Conservation (phyloP, 2,888 invertebrate species). For the Coenonympha glycerion region DNA sequence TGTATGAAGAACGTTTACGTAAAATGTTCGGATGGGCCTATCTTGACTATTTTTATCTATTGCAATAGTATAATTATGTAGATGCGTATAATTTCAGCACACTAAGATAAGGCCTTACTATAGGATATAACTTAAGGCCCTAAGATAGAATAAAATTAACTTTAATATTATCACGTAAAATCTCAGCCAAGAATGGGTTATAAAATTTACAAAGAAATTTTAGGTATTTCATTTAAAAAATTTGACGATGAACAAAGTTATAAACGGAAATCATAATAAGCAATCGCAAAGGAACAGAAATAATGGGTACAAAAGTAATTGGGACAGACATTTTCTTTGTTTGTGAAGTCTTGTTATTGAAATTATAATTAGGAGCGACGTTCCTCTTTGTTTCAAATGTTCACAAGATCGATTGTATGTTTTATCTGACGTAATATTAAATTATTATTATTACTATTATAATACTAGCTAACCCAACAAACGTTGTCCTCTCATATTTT, state of each 20-base stretch:
- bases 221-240: neutral
- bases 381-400: constrained; percentile 1
- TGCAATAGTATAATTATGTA: too few species aligned
- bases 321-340: constrained; percentile 8
- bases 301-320: constrained; percentile 13
- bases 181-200: too few species aligned
- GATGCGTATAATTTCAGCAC: too few species aligned
- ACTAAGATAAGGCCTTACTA: too few species aligned
- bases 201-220: neutral
- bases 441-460: neutral
- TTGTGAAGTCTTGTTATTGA: constrained; percentile 32
- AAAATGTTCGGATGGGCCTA: too few species aligned
- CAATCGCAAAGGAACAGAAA: constrained; percentile 27
- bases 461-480: neutral
- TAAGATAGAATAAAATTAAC: too few species aligned
- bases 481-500: too few species aligned
- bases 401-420: too few species aligned
- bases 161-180: too few species aligned
- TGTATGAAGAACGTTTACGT: too few species aligned
- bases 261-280: constrained; percentile 12
- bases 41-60: too few species aligned
- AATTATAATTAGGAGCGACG: constrained; percentile 16
- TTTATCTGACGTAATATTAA: neutral
- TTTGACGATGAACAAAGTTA: neutral
- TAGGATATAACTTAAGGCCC: too few species aligned